Evolutionary conservation across 2,797 vertebrate species (phyloP).

Genomic region (Anas georgica): DNA sequence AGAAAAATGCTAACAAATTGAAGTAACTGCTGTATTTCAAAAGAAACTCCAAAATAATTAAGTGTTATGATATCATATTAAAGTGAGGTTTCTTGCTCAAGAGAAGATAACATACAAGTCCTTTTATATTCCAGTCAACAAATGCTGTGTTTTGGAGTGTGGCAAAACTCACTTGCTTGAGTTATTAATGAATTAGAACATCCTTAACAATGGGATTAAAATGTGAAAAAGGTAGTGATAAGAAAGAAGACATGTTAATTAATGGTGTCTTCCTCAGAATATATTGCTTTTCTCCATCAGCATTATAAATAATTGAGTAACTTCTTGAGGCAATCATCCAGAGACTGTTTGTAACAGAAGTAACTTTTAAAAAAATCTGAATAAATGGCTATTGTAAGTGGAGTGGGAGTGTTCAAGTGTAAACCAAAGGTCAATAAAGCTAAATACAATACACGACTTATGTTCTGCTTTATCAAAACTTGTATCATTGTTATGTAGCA

Average conservation of each 20-base stretch:
- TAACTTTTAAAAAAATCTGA: slow-evolving; percentile 1
- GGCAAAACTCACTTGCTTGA: not conserved
- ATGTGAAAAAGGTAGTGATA: slow-evolving; percentile 30
- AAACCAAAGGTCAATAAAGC: slow-evolving; percentile 29
- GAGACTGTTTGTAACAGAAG: slow-evolving; percentile 50
- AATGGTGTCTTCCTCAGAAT: slow-evolving; percentile 55
- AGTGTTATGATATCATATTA: not conserved
- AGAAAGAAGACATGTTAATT: slow-evolving; percentile 64
- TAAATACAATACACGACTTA: not conserved
- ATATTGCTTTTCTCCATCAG: slow-evolving; percentile 51
- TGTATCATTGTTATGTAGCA: not conserved
- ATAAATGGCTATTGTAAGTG: not conserved
- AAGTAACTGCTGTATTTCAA: not conserved
- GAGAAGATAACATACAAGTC: not conserved
- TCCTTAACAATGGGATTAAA: slow-evolving; percentile 44
- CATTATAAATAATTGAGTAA: slow-evolving; percentile 68
- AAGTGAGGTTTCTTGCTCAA: not conserved
- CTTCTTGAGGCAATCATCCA: slow-evolving; percentile 53
- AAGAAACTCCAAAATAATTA: not conserved
- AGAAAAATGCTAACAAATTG: not conserved
- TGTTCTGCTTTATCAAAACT: not conserved
- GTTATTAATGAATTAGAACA: slow-evolving; percentile 42
- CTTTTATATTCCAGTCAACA: not conserved
- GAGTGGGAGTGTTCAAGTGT: not conserved
- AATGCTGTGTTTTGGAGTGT: not conserved